These are phyloP conservation scores for Frankliniella fusca DNA, from an alignment of 2,888 invertebrate genomes.

Conservation along the genomic window DNA sequence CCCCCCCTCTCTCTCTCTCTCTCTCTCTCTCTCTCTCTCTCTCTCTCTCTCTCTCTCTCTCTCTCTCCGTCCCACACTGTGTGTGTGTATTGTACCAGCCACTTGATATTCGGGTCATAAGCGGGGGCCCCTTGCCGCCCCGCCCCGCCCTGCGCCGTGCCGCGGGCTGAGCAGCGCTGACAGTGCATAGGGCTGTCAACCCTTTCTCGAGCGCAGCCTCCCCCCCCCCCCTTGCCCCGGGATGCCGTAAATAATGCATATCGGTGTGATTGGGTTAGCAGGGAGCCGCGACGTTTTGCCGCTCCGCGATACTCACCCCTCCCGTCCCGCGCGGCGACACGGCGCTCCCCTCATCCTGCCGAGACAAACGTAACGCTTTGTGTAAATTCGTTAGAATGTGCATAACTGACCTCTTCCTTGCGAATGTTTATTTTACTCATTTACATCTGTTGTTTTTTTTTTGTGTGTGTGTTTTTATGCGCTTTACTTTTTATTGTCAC, in stretches of 20 bases:
- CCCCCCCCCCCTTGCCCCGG: neutral
- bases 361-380: neutral
- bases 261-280: conserved; percentile 18
- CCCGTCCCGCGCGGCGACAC: neutral
- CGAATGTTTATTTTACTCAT: no score
- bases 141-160: neutral
- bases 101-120: conserved; percentile 5
- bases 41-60: no score
- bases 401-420: no score
- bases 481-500: no score
- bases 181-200: conserved; percentile 3
- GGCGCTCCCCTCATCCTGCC: no score
- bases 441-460: no score
- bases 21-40: neutral
- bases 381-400: neutral
- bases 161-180: neutral
- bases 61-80: neutral
- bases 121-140: no score
- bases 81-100: neutral
- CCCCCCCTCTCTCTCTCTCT: neutral
- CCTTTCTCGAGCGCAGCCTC: neutral
- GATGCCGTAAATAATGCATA: conserved; percentile 19
- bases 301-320: neutral
- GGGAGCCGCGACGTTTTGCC: conserved; percentile 9
- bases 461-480: no score